These are phyloP conservation scores for Centropus bengalensis DNA, from an alignment of 2,113 vertebrate genomes.

Conservation along the genomic window DNA sequence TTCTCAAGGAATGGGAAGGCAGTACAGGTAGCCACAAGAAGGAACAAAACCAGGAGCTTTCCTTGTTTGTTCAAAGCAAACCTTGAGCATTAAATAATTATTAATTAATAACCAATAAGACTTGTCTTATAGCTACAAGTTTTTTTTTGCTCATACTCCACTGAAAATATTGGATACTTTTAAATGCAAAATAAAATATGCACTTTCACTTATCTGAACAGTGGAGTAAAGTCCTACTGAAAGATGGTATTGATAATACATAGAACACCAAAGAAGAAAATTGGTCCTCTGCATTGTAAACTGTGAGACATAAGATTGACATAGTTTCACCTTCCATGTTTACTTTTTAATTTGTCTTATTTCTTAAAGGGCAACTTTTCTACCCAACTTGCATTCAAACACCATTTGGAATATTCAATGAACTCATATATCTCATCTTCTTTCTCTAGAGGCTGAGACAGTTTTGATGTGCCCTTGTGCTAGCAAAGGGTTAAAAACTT, in stretches of 20 bases:
- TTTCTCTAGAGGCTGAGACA: neutral
- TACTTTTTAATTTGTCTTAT: neutral
- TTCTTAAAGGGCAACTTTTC: neutral
- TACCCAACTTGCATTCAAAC: neutral
- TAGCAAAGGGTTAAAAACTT: constrained; percentile 77
- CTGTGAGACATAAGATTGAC: neutral
- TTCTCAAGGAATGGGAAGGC: neutral
- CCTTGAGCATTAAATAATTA: neutral
- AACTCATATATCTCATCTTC: neutral
- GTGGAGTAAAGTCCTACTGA: neutral
- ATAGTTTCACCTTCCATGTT: neutral
- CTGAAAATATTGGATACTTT: neutral
- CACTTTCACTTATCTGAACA: neutral
- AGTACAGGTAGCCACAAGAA: neutral
- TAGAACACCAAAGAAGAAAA: neutral
- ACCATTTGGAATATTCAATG: neutral
- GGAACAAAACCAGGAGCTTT: neutral
- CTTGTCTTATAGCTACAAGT: neutral
- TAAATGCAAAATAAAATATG: neutral
- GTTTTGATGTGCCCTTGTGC: constrained; percentile 1
- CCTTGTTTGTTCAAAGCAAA: neutral
- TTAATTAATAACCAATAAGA: neutral
- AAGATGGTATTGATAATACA: neutral
- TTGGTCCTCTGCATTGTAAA: neutral
- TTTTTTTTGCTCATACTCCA: neutral